A percentile compares a stretch with the other conserved stretches of the same genome.
Conservation (phyloP, 2,113 vertebrate species). For the Saiga tatarica region DNA sequence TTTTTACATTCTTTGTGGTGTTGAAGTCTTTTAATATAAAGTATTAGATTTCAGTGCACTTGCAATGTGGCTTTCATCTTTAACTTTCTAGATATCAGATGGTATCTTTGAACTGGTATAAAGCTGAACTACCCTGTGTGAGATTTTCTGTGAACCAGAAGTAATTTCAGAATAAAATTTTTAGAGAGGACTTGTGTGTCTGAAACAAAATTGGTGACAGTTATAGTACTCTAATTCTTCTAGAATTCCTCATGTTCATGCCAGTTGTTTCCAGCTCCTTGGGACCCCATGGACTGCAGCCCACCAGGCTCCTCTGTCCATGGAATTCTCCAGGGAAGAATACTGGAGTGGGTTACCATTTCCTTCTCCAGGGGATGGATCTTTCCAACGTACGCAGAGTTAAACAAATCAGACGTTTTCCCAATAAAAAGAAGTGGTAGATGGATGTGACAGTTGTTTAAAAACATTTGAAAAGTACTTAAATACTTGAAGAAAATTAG, state of each 20-base stretch:
- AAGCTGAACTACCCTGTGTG: neutral
- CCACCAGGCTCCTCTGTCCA: neutral
- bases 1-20: conserved; percentile 53
- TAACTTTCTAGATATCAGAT: conserved; percentile 28
- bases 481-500: neutral
- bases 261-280: neutral
- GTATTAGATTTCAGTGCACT: conserved; percentile 58
- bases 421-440: neutral
- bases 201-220: conserved; percentile 17
- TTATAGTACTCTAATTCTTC: neutral
- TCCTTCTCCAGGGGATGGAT: neutral
- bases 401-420: conserved; percentile 23
- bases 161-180: conserved; percentile 62
- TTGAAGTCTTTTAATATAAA: conserved; percentile 31
- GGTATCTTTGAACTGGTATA: conserved; percentile 59
- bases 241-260: neutral
- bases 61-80: conserved; percentile 48
- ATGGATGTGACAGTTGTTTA: neutral
- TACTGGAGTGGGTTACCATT: neutral
- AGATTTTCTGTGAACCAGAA: conserved; percentile 50
- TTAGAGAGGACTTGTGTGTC: neutral
- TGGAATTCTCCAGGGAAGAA: neutral
- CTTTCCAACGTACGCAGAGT: neutral
- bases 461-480: neutral
- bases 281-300: neutral